phyloP scores from a whole-genome alignment of 2,888 invertebrate genomes.

The Drosophila picticornis region DNA sequence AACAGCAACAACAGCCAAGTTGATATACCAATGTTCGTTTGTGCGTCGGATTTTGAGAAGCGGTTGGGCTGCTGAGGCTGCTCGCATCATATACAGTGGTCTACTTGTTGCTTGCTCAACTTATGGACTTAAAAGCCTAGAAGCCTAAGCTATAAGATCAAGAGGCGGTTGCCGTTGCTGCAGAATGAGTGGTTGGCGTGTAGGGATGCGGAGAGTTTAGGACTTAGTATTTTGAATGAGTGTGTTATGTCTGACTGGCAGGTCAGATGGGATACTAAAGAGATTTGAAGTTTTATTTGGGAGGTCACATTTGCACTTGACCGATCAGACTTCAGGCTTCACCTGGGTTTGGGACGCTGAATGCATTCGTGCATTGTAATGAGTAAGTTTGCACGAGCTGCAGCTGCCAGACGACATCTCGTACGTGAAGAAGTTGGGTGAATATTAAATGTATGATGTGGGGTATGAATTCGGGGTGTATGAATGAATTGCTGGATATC shows the following conservation, averaged over 20 bases:
- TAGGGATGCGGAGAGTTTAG: neutral
- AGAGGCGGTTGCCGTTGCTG: neutral
- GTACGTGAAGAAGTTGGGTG: too few relatives aligned
- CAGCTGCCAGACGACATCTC: neutral
- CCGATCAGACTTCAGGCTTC: constrained; percentile 10
- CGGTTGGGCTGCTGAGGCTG: neutral
- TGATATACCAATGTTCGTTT: neutral
- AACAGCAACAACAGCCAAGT: neutral
- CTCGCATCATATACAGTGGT: constrained; percentile 6
- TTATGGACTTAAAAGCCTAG: too few relatives aligned
- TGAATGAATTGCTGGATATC: too few relatives aligned
- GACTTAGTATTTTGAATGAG: neutral
- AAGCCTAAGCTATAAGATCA: neutral
- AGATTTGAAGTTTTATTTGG: constrained; percentile 14
- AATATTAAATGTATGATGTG: too few relatives aligned
- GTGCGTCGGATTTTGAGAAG: neutral
- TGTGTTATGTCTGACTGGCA: constrained; percentile 20
- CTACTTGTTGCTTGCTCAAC: constrained; percentile 26
- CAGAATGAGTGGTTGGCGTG: neutral
- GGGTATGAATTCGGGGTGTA: too few relatives aligned
- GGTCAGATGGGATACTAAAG: constrained; percentile 5
- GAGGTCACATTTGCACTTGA: constrained; percentile 6
- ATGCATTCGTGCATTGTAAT: constrained; percentile 19
- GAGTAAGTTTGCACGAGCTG: neutral
- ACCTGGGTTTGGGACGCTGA: constrained; percentile 12